Base-by-base conservation (phyloP, 2,888 invertebrate genomes). In the Cheilosia soror region DNA sequence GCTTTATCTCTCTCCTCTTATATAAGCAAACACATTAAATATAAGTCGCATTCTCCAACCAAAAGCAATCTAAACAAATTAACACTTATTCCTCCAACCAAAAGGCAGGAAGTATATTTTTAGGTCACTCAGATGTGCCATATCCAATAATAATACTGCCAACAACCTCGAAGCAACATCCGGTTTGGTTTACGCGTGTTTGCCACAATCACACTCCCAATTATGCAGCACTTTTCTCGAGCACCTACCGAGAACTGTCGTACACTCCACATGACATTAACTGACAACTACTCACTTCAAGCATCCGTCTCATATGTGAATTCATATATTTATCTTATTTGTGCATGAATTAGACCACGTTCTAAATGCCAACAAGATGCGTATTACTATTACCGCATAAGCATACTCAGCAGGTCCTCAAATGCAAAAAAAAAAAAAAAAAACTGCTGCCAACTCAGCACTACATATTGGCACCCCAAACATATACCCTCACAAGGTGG, bases 281-380 rank as follows among this genome's bases (percentile, higher is more conserved):
- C 68, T 68, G 62, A 65, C 71, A 77, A 72, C 58, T 53, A 72
- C 51, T 73, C 44, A 15, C 47, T 53, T 44, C 13, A 31, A 55
- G n/a, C 65, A 66, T 60, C 78, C 80, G 27, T 29, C 51, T 20
- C 13, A 58, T 29, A 25, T 27, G 53, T 65, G 47, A 72, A 57
- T 37, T 57, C 53, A 37, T 69, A 69, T 63, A 71, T 63, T 69
- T 31, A 11, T 20, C 37, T 37, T 37, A 11, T 37, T 37, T 37
- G 11, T 37, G 37, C 11, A 63, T 65, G 69, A 81, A 83, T 79
- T 63, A 83, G 83, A 73, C 72, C 77, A 82, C 77, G 78, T 83
- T 72, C 66, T 72, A 55, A 72, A 78, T 66, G 65, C 62, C 71
- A 55, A n/a, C 20, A 37, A 42, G 49, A 27, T 58, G 7, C 31